phyloP scores from a whole-genome alignment of 2,888 invertebrate genomes.

The Nemurella pictetii region DNA sequence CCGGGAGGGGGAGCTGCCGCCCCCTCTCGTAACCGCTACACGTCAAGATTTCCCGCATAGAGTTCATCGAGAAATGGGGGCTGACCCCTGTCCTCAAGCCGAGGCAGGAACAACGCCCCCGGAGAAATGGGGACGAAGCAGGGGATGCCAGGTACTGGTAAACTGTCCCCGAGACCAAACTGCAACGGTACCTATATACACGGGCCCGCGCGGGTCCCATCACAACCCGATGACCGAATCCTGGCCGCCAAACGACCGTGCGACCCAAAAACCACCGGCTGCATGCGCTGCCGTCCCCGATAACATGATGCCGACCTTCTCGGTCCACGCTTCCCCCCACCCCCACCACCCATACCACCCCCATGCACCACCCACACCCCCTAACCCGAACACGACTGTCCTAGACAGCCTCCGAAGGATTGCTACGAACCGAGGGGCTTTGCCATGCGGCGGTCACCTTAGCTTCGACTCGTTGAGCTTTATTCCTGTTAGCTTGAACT shows the following conservation, averaged over 20 bases:
- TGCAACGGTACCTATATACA: conserved; percentile 32
- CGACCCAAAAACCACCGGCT: conserved; percentile 20
- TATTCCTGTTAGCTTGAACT: not conserved
- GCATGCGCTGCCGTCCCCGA: conserved; percentile 19
- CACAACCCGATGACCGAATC: not conserved
- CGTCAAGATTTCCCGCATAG: conserved; percentile 96
- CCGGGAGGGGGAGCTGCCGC: conserved; percentile 63
- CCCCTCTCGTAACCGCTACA: conserved; percentile 63
- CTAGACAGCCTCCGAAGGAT: not conserved
- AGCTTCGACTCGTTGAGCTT: not conserved
- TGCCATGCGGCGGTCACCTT: not conserved
- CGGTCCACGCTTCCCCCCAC: not conserved
- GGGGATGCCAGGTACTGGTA: conserved; percentile 68
- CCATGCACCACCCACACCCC: not conserved
- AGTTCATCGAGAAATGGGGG: conserved; percentile 97
- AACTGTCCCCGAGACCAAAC: conserved; percentile 32
- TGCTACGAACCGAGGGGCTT: not conserved
- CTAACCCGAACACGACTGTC: not conserved
- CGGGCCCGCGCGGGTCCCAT: conserved; percentile 21
- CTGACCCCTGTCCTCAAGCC: conserved; percentile 96
- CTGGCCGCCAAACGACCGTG: conserved; percentile 39
- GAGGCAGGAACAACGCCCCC: conserved; percentile 90
- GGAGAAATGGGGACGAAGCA: conserved; percentile 68
- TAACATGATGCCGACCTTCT: not conserved
- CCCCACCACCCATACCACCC: not conserved